Base-by-base conservation (phyloP, 2,888 invertebrate genomes). In the Xanthia icteritia region DNA sequence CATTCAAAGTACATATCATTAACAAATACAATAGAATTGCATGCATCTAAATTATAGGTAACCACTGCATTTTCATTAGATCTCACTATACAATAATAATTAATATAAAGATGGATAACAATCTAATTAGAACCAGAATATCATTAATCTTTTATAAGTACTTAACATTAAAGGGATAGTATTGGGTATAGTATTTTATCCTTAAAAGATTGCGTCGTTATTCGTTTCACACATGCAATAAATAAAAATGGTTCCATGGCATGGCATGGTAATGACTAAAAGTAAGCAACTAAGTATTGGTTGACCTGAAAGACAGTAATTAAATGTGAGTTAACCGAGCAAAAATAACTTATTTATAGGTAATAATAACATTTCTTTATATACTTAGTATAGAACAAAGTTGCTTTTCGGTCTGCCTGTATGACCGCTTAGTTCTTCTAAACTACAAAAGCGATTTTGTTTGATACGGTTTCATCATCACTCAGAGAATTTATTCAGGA, bases 151-250 rank as follows among this genome's bases (percentile, higher is more conserved):
- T n/a, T n/a, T n/a, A n/a, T n/a, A n/a, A n/a, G n/a, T n/a, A n/a
- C n/a, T n/a, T n/a, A n/a, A n/a, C n/a, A n/a, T n/a, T n/a, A n/a
- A n/a, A n/a, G n/a, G n/a, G n/a, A n/a, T n/a, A n/a, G n/a, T n/a
- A n/a, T n/a, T 63, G 27, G n/a, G 36, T 23, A 51, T 13, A 58
- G 42, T 42, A 58, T 66, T 76, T 74, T 58, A 80, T 69, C 42
- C 27, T 60, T 45, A 36, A 64, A 63, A 60, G 5, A 48, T 48
- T 79, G 23, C 54, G 13, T 61, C 11, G 20, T 60, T 60, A 65
- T 58, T 42, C 6, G 11, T 42, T 58, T 63, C 20, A 36, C 5
- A 64, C 17, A 3, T 23, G n/a, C n/a, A 17, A 56, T 48, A 74
- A 27, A 48, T 39, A 48, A 15, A n/a, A 56, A 58, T 39, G 5